These are phyloP conservation scores for Pseudochaenichthys georgianus DNA, from an alignment of 2,797 vertebrate genomes.

Conservation along the genomic window DNA sequence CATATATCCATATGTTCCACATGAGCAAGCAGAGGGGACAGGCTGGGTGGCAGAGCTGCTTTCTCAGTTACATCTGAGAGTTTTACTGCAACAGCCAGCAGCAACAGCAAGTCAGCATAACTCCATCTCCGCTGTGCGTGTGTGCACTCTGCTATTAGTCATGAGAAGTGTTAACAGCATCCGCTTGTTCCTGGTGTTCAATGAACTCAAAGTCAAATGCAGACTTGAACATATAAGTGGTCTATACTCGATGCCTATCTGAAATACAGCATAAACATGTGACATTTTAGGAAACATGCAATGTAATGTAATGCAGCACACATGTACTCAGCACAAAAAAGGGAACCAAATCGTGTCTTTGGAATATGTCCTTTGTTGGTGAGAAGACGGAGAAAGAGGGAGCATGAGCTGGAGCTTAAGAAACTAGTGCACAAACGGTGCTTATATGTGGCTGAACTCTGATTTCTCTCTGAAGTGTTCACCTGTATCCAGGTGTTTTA, in stretches of 20 bases:
- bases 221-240: slow-evolving; percentile 34
- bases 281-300: slow-evolving; percentile 9
- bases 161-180: slow-evolving; percentile 61
- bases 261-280: background rate
- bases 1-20: slow-evolving; percentile 84
- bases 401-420: background rate
- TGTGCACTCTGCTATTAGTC: slow-evolving; percentile 60
- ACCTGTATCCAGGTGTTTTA: background rate
- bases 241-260: background rate
- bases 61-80: slow-evolving; percentile 82
- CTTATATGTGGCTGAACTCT: slow-evolving; percentile 1
- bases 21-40: slow-evolving; percentile 80
- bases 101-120: slow-evolving; percentile 75
- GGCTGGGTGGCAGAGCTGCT: slow-evolving; percentile 76
- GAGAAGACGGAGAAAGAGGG: slow-evolving; percentile 1
- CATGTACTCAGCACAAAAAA: background rate
- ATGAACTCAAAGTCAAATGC: slow-evolving; percentile 36
- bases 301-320: background rate
- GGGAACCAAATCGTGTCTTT: background rate
- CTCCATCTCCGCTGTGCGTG: slow-evolving; percentile 54
- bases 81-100: slow-evolving; percentile 79
- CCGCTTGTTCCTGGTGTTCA: slow-evolving; percentile 44
- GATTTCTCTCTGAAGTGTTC: background rate
- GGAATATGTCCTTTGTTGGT: background rate
- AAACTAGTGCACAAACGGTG: background rate